Percentiles rank a stretch among this genome's conserved stretches.
phyloP scores from a whole-genome alignment of 2,888 invertebrate genomes.

The Ditula angustiorana region DNA sequence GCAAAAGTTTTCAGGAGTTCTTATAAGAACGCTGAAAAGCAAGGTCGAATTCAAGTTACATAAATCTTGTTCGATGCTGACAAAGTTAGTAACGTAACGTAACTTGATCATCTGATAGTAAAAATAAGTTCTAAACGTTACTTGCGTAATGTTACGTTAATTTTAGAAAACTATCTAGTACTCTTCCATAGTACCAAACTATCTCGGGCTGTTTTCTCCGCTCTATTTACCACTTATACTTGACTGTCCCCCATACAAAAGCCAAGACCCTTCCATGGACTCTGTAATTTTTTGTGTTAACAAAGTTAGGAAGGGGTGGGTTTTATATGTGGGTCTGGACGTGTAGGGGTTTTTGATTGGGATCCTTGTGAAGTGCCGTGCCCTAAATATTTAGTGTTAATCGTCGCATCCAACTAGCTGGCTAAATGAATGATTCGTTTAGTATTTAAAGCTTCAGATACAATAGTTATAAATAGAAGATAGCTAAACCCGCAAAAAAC shows the following conservation, averaged over 20 bases:
- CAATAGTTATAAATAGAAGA: too few relatives aligned
- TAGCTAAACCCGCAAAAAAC: too few relatives aligned
- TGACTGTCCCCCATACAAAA: neutral
- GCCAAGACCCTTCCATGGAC: neutral
- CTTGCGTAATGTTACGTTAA: too few relatives aligned
- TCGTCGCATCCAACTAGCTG: neutral
- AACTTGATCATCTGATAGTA: slow-evolving; percentile 25
- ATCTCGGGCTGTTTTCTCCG: neutral
- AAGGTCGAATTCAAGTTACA: slow-evolving; percentile 21
- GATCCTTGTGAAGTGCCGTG: neutral
- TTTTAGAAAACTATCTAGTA: neutral
- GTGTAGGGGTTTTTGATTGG: neutral
- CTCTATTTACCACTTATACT: neutral
- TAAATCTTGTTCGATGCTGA: slow-evolving; percentile 27
- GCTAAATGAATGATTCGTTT: neutral
- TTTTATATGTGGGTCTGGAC: neutral
- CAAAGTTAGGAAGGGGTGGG: neutral
- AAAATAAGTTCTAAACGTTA: slow-evolving; percentile 16
- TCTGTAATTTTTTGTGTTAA: neutral
- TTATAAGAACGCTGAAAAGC: slow-evolving; percentile 19
- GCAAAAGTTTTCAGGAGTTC: slow-evolving; percentile 22
- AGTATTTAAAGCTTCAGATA: too few relatives aligned
- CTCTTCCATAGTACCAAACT: too few relatives aligned
- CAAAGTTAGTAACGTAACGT: slow-evolving; percentile 21
- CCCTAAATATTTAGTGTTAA: neutral